Evolutionary conservation across 2,888 invertebrate genomes (phyloP), one percentile per base, ranked within the genome.

Genomic region (Drosophila pseudotakahashii): DNA sequence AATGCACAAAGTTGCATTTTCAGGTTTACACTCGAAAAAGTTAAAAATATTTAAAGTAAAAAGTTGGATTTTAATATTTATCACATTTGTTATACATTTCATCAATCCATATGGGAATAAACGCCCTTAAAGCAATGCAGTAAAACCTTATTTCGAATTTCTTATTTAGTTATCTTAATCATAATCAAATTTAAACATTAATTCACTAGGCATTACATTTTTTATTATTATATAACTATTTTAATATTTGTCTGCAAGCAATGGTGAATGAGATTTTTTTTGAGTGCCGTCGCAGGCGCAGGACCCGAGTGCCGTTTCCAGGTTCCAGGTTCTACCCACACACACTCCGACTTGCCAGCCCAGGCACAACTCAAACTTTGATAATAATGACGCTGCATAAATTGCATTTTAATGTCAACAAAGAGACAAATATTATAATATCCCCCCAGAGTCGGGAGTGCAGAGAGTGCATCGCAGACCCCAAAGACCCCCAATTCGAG

Each of bases 351-450:
- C 19, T 36, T 26, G 23, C 45, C 61, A 23, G 39, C 39, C 45
- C 68, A 47, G 67, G 57, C 67, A 30, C 34, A 59, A 51, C 53
- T 69, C 58, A 73, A 58, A 69, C 58, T 68, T 67, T 69, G 73
- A 68, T 84, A 76, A 81, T 87, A 84, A 83, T 84, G 85, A 87
- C 85, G 73, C 80, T 82, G 87, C 84, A 84, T 81, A 82, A 84
- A 87, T 84, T 84, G 84, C 87, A 79, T 83, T 83, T 87, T 87
- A 83, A 83, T 87, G 87, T 87, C 84, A 87, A 87, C 84, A 87
- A 77, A 81, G 73, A 83, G 84, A 79, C 84, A 81, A 86, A 87
- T 81, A 81, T 84, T 84, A 81, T 84, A 83, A 87, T 84, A 79
- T 77, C 45, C 53, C 61, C 67, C 58, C 69, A 66, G 52, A 70